Conservation (phyloP, 53 echinoderm and acorn worm species). For the Apostichopus leukothele region DNA sequence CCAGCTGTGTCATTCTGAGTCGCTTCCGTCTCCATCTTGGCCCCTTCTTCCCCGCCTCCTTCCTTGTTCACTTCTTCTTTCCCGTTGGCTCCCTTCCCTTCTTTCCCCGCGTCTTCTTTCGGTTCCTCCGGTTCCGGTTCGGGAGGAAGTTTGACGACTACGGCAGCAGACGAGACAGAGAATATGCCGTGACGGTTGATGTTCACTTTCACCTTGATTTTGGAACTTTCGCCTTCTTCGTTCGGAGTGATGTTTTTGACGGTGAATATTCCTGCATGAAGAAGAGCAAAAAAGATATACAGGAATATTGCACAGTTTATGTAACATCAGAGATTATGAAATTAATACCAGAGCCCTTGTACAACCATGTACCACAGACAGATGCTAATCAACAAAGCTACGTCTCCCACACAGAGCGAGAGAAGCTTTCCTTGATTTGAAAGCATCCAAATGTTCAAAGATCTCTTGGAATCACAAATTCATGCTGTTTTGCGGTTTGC, state of each 20-base stretch:
- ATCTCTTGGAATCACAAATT: too few species aligned
- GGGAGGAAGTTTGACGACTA: constrained; percentile 80
- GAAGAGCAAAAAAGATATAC: too few species aligned
- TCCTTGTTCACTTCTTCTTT: not conserved
- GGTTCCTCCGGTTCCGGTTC: constrained; percentile 58
- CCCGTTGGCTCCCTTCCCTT: constrained; percentile 35
- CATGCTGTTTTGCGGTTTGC: too few species aligned
- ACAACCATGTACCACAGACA: too few species aligned
- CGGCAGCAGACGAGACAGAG: constrained; percentile 73
- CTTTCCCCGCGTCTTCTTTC: constrained; percentile 48
- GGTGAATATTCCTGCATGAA: constrained; percentile 69
- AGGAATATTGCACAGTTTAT: too few species aligned
- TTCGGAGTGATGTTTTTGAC: constrained; percentile 84
- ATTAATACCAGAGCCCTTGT: too few species aligned
- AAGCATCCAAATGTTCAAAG: too few species aligned
- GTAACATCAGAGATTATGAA: too few species aligned
- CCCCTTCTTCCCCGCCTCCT: not conserved
- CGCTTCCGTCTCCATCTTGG: constrained; percentile 38
- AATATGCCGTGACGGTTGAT: constrained; percentile 91
- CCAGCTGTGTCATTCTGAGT: constrained; percentile 14
- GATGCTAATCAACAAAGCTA: too few species aligned
- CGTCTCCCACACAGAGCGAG: too few species aligned
- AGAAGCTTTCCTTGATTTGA: too few species aligned
- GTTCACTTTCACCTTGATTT: constrained; percentile 92
- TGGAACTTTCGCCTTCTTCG: constrained; percentile 86